Conservation (phyloP, 2,797 vertebrate species). For the Tangara arthus region DNA sequence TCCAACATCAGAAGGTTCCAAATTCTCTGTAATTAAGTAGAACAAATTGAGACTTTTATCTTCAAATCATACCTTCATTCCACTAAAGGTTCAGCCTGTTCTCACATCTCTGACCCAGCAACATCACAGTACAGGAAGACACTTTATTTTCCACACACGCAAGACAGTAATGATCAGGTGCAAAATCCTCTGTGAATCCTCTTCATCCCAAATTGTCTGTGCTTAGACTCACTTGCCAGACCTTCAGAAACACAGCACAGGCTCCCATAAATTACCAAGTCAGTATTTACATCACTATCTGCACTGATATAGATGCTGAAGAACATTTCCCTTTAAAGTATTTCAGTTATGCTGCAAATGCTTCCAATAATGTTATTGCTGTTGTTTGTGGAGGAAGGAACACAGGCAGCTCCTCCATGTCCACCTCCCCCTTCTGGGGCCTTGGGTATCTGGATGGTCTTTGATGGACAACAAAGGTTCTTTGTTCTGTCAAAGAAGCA, state of each 20-base stretch:
- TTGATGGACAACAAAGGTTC: constrained; percentile 32
- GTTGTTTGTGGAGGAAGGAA: not conserved
- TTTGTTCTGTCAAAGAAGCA: constrained; percentile 43
- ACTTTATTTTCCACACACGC: not conserved
- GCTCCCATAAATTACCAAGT: not conserved
- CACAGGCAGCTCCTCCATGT: not conserved
- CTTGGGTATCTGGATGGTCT: constrained; percentile 20
- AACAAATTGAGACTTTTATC: not conserved
- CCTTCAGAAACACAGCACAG: not conserved
- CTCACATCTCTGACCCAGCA: not conserved
- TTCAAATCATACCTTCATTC: not conserved
- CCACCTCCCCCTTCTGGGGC: constrained; percentile 16
- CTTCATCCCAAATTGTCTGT: not conserved
- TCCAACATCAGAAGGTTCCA: not conserved
- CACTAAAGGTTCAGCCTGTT: not conserved
- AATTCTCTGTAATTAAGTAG: not conserved
- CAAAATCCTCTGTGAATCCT: not conserved
- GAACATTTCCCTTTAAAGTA: not conserved
- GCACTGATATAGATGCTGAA: not conserved
- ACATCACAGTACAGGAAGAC: not conserved
- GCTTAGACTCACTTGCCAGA: not conserved
- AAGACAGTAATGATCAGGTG: not conserved
- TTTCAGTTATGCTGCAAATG: not conserved
- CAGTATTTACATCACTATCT: not conserved
- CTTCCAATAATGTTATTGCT: not conserved